Percentiles rank a stretch among this genome's conserved stretches.
These are phyloP conservation scores for Smittia aterrima DNA, from an alignment of 2,888 invertebrate genomes.

Conservation along the genomic window DNA sequence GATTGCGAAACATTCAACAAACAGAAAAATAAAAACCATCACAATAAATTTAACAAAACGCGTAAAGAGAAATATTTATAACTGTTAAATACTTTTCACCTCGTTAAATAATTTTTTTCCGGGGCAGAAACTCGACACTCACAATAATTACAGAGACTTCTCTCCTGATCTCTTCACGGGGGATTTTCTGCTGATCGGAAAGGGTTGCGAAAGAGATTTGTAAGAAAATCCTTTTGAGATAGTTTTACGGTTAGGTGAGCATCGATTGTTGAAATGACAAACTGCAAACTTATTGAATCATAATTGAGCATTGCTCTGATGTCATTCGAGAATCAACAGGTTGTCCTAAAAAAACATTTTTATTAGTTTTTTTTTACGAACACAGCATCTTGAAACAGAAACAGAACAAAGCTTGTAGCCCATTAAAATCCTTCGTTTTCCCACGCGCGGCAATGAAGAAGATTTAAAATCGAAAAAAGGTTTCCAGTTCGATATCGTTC, in stretches of 20 bases:
- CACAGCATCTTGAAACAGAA: neutral
- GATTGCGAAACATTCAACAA: slow-evolving; percentile 5
- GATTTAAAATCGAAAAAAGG: slow-evolving; percentile 2
- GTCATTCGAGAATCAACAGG: slow-evolving; percentile 20
- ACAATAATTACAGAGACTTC: slow-evolving; percentile 18
- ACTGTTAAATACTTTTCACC: slow-evolving; percentile 40
- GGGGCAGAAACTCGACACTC: slow-evolving; percentile 20
- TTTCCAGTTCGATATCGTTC: neutral
- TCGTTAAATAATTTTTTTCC: slow-evolving; percentile 29
- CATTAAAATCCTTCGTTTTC: neutral
- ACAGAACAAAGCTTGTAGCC: neutral
- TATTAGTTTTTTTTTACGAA: neutral
- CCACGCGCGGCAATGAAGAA: slow-evolving; percentile 3
- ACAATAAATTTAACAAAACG: slow-evolving; percentile 9
- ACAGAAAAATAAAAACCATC: neutral
- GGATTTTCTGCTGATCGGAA: neutral
- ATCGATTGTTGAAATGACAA: slow-evolving; percentile 19
- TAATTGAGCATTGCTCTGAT: slow-evolving; percentile 1
- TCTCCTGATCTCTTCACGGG: neutral
- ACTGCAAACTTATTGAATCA: neutral
- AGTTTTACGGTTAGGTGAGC: slow-evolving; percentile 37
- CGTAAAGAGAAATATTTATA: slow-evolving; percentile 28
- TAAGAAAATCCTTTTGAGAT: neutral
- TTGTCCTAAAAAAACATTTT: neutral
- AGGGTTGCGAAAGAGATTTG: slow-evolving; percentile 7